A percentile compares a stretch with the other conserved stretches of the same genome.
Evolutionary conservation across 2,797 vertebrate genomes (phyloP).

Genomic region (Champsocephalus gunnari): DNA sequence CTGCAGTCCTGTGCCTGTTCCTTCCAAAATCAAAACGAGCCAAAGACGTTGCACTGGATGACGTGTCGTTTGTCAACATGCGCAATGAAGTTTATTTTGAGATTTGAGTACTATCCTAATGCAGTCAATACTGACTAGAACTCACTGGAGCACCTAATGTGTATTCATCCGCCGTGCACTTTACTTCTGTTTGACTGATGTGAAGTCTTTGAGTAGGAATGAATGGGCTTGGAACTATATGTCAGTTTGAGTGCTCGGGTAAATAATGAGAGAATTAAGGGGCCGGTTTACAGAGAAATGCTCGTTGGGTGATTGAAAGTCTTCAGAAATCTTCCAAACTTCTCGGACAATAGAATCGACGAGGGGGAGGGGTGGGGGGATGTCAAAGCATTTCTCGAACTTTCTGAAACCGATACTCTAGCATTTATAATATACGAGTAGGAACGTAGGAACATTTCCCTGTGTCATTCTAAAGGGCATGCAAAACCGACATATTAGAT

Average conservation of each 20-base stretch:
- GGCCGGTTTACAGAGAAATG: neutral
- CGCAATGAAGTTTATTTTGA: neutral
- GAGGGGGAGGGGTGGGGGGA: too few species aligned
- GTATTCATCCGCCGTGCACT: neutral
- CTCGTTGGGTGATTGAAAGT: neutral
- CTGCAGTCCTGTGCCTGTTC: neutral
- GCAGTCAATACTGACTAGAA: neutral
- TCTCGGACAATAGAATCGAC: neutral
- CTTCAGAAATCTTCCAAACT: neutral
- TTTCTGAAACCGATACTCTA: too few species aligned
- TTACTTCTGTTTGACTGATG: neutral
- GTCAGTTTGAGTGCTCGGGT: neutral
- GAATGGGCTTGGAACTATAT: neutral
- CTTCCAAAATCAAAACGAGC: neutral
- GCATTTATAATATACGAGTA: too few species aligned
- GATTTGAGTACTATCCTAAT: neutral
- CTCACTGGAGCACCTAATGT: neutral
- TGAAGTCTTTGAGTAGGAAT: neutral
- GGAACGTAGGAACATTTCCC: too few species aligned
- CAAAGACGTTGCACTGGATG: neutral
- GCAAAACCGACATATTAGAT: too few species aligned
- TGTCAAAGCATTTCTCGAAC: too few species aligned
- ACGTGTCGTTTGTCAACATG: neutral
- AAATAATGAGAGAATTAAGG: neutral
- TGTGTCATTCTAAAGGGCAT: neutral